phyloP scores from a whole-genome alignment of 2,888 invertebrate species.

The Syrista parreyssii region DNA sequence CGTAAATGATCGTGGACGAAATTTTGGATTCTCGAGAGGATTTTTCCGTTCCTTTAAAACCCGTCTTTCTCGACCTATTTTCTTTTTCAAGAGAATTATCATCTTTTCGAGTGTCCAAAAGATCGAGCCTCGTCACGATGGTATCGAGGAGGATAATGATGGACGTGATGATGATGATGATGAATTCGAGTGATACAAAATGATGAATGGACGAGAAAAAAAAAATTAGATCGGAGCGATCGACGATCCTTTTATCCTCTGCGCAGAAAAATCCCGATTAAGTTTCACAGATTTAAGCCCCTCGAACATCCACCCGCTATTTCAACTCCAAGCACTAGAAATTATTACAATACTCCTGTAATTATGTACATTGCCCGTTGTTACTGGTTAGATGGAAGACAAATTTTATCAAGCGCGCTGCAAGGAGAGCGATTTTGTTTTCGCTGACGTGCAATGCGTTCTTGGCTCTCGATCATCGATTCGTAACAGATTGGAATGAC shows the following conservation, averaged over 20 bases:
- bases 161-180: slow-evolving; percentile 6
- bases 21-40: not conserved
- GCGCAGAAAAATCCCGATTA: slow-evolving; percentile 56
- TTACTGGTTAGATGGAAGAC: slow-evolving; percentile 22
- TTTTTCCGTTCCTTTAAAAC: not conserved
- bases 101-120: slow-evolving; percentile 25
- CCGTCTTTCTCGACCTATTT: not conserved
- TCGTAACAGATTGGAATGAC: not conserved
- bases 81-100: slow-evolving; percentile 3
- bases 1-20: not conserved
- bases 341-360: slow-evolving; percentile 12
- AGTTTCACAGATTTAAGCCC: slow-evolving; percentile 60
- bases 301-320: slow-evolving; percentile 15
- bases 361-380: slow-evolving; percentile 39
- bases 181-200: not conserved
- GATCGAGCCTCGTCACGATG: slow-evolving; percentile 20
- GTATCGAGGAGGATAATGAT: slow-evolving; percentile 15
- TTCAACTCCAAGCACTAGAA: slow-evolving; percentile 5
- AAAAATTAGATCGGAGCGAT: slow-evolving; percentile 18
- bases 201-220: slow-evolving; percentile 12
- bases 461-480: not conserved
- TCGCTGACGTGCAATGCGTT: slow-evolving; percentile 20
- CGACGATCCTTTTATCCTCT: slow-evolving; percentile 39
- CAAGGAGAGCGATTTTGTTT: slow-evolving; percentile 55
- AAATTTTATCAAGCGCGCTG: slow-evolving; percentile 39